Evolutionary conservation across 2,797 vertebrate species (phyloP), one percentile per base, ranked within the genome.

Genomic region (Loris lydekkerianus): DNA sequence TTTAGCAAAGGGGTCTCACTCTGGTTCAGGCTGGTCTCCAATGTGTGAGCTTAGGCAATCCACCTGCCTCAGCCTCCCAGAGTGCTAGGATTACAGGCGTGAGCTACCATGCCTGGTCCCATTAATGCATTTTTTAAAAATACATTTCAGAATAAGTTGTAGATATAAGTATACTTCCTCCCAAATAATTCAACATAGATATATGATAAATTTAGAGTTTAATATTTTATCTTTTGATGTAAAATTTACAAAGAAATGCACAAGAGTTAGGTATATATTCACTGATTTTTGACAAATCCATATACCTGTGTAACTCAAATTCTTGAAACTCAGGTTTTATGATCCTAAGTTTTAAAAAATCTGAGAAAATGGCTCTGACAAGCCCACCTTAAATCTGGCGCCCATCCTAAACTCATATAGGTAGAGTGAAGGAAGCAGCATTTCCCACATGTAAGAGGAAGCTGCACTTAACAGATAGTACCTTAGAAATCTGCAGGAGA

Each of bases 161-260:
- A 56, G 56, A 20, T 49, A 83, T 75, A 17, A 83, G 58, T 81
- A 49, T 3, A 40, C 27, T 63, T 81, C 27, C 40, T 70, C 29
- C 43, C 58, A 60, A 91, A 85, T 65, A 75, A 40, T 70, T 81
- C 10, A 70, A 53, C 53, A 27, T 84, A 25, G 27, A 20, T 93
- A 25, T 76, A 10, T 53, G 49, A 67, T 94, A 91, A 86, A 56
- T 37, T 94, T 63, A 67, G 80, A 80, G 29, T 46, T 93, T 40
- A 70, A 5, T 83, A 53, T 46, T 84, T 80, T 91, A 90, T 65
- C 86, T 86, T 92, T 37, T 67, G 23, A 58, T 94, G 6, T 83
- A 94, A 95, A 93, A 80, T 80, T 49, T 77, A 25, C 23, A 69
- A 77, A 92, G 89, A 96, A 88, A 69, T 91, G 17, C 10, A 82